These are phyloP conservation scores for Melipona quadrifasciata DNA, from an alignment of 1,140 invertebrate genomes.

Conservation along the genomic window DNA sequence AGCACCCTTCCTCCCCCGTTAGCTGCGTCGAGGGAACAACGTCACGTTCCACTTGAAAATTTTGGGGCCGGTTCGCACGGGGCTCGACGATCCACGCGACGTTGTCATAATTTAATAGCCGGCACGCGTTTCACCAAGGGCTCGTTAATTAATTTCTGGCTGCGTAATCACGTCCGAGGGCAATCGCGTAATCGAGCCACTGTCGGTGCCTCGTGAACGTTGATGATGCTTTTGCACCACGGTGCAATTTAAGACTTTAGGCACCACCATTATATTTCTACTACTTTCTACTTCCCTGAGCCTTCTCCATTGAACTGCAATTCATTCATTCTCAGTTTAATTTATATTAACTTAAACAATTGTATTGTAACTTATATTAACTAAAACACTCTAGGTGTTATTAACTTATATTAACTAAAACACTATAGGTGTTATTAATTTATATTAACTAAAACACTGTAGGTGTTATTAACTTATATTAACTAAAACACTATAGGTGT, in stretches of 20 bases:
- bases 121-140: background rate
- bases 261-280: no score
- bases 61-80: background rate
- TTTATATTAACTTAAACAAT: no score
- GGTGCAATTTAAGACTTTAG: background rate
- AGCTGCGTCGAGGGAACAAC: background rate
- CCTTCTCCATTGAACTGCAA: no score
- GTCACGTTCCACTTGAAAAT: slow-evolving; percentile 15
- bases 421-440: no score
- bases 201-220: background rate
- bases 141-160: slow-evolving; percentile 41
- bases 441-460: no score
- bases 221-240: background rate
- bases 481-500: no score
- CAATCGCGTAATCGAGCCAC: slow-evolving; percentile 5
- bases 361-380: no score
- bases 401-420: no score
- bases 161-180: background rate
- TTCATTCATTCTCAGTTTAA: no score
- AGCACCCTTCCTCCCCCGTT: background rate
- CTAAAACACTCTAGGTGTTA: no score
- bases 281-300: no score
- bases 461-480: no score
- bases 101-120: slow-evolving; percentile 37
- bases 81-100: background rate